Percentiles rank a stretch among this genome's conserved stretches.
Evolutionary conservation across 2,888 invertebrate species (phyloP).

Genomic region (Subacronicta megacephala): DNA sequence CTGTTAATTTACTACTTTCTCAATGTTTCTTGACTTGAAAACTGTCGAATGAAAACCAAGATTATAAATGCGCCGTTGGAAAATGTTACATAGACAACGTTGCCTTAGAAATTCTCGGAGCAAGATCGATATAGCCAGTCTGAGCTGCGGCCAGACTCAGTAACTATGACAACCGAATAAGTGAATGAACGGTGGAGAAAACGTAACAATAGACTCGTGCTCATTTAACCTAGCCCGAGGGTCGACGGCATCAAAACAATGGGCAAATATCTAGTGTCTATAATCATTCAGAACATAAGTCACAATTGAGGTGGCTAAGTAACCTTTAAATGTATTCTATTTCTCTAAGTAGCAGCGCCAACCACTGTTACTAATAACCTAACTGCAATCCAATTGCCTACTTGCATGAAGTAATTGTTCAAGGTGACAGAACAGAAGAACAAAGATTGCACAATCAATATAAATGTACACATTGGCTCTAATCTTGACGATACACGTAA

Average conservation of each 20-base stretch:
- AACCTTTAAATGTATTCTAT: slow-evolving; percentile 52
- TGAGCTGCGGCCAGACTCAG: slow-evolving; percentile 48
- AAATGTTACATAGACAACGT: slow-evolving; percentile 41
- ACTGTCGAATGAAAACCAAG: slow-evolving; percentile 6
- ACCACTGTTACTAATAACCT: slow-evolving; percentile 43
- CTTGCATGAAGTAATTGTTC: slow-evolving; percentile 40
- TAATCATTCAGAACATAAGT: slow-evolving; percentile 38
- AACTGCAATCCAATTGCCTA: slow-evolving; percentile 29
- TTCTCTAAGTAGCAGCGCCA: slow-evolving; percentile 26
- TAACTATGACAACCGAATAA: slow-evolving; percentile 48
- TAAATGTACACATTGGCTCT: slow-evolving; percentile 22
- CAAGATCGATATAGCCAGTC: slow-evolving; percentile 60
- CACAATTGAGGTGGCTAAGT: slow-evolving; percentile 30
- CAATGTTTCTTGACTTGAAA: slow-evolving; percentile 14
- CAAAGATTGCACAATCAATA: slow-evolving; percentile 37
- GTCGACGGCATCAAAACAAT: slow-evolving; percentile 67
- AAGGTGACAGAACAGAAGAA: slow-evolving; percentile 41
- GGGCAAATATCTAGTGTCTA: slow-evolving; percentile 55
- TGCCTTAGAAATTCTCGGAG: slow-evolving; percentile 48
- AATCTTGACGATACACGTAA: slow-evolving; percentile 20
- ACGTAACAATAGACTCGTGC: slow-evolving; percentile 61
- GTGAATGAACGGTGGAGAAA: slow-evolving; percentile 54
- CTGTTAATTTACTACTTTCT: slow-evolving; percentile 35
- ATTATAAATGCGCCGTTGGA: slow-evolving; percentile 8
- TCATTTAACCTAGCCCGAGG: slow-evolving; percentile 59